A percentile compares a stretch with the other conserved stretches of the same genome.
phyloP scores from a whole-genome alignment of 2,888 invertebrate genomes.

The Standfussiana lucernea region DNA sequence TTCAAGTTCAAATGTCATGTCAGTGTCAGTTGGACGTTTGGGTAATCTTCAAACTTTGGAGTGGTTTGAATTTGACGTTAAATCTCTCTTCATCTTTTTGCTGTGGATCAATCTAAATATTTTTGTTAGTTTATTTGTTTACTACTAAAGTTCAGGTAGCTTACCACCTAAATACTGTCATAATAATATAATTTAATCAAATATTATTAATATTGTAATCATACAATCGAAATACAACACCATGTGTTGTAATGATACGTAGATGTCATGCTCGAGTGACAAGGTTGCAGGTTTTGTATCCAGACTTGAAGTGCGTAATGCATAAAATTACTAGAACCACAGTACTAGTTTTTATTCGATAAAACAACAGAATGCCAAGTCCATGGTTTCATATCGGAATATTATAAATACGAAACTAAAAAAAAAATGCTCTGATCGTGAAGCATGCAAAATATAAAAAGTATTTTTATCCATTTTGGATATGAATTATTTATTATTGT shows the following conservation, averaged over 20 bases:
- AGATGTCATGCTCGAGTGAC: constrained; percentile 1
- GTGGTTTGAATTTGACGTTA: too few species aligned
- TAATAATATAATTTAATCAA: not conserved
- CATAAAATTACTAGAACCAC: not conserved
- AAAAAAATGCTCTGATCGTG: not conserved
- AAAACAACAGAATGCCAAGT: not conserved
- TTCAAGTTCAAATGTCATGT: too few species aligned
- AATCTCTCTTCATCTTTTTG: not conserved
- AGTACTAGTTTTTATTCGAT: not conserved
- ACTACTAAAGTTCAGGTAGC: not conserved
- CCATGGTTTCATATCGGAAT: not conserved
- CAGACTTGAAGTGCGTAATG: not conserved
- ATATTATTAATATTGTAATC: constrained; percentile 15
- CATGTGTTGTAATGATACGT: constrained; percentile 10
- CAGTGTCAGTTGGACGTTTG: too few species aligned
- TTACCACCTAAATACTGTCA: not conserved
- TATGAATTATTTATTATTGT: not conserved
- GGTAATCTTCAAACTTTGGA: too few species aligned
- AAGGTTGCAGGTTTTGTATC: not conserved
- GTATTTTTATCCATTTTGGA: not conserved
- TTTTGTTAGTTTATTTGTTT: not conserved
- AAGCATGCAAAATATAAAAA: not conserved
- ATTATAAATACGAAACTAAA: not conserved
- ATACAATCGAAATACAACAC: constrained; percentile 4
- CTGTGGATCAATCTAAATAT: not conserved